Base-by-base conservation (phyloP, 2,797 vertebrate species). In the Enteromius trimaculatus region DNA sequence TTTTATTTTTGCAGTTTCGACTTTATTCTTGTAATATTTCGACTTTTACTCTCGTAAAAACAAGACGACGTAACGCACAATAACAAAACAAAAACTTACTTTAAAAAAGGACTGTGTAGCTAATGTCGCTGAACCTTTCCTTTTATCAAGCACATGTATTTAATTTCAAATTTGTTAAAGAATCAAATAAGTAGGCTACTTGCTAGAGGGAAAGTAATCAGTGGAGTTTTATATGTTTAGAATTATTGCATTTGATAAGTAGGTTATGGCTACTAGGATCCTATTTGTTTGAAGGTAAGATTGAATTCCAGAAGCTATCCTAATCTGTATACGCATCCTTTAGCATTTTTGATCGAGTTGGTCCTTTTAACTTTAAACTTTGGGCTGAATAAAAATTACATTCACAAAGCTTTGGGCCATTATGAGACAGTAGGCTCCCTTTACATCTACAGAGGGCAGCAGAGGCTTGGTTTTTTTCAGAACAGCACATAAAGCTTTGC, bases 371-470 rank as follows among this genome's bases (percentile, higher is more conserved):
- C 2, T 31, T 0, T 0, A 51, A 19, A 17, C n/a, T 78, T 31
- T 14, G 6, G 26, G 6, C 34, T 37, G 34, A 6, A 13, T 21
- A 29, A 29, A 9, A 31, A 78, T 6, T 47, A 21, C 14, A 31
- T 49, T 79, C 11, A 26, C 26, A 26, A 42, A 19, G 23, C 51
- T 71, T 23, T 60, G 53, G 26, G 23, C 21, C 23, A 23, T 13
- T 66, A 37, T 16, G 51, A 69, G n/a, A 17, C 8, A 7, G 4
- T 2, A 8, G 10, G 9, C 42, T 44, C 42, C 19, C 14, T 42
- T 23, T 3, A 49, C 26, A 80, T 62, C 88, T 80, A 78, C 66
- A 89, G 82, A 75, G 88, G 62, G 88, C 86, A 89, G 77, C 86
- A 86, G 69, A 87, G 53, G 23, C 37, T 68, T 81, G 19, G 21